Percentiles rank a stretch among this genome's conserved stretches.
These are phyloP conservation scores for Vespertilio murinus DNA, from an alignment of 2,797 vertebrate genomes.

Conservation along the genomic window DNA sequence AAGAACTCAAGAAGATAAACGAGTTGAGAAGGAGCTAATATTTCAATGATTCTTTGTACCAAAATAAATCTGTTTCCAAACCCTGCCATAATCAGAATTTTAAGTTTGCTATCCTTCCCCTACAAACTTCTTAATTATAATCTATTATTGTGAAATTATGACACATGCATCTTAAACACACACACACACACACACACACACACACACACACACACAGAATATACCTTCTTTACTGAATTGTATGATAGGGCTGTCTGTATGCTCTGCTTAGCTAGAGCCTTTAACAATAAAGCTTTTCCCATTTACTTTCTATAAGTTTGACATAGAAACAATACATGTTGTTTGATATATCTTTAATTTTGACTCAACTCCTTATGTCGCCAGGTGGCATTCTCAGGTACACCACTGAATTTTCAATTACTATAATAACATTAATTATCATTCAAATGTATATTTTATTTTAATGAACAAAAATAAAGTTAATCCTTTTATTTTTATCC, in stretches of 20 bases:
- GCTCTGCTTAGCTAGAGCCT: not conserved
- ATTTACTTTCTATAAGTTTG: not conserved
- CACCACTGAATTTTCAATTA: not conserved
- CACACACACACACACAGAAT: not conserved
- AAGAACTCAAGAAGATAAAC: not conserved
- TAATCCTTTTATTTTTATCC: not conserved
- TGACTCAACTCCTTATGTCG: not conserved
- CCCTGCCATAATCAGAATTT: conserved; percentile 1
- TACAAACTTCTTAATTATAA: conserved; percentile 1
- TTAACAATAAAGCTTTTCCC: not conserved
- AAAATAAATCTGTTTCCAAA: conserved; percentile 4
- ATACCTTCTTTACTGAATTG: not conserved
- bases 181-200: not conserved
- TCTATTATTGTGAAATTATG: not conserved
- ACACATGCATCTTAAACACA: not conserved
- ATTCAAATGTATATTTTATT: not conserved
- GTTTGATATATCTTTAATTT: not conserved
- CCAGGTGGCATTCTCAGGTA: not conserved
- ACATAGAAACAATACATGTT: not conserved
- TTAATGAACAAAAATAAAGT: not conserved
- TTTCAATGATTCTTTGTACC: not conserved
- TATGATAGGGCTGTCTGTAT: not conserved
- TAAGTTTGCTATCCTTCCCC: not conserved
- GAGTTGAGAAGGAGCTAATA: not conserved
- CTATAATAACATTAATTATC: not conserved